phyloP scores from a whole-genome alignment of 2,888 invertebrate species.

The Sinohyriopsis cumingii region DNA sequence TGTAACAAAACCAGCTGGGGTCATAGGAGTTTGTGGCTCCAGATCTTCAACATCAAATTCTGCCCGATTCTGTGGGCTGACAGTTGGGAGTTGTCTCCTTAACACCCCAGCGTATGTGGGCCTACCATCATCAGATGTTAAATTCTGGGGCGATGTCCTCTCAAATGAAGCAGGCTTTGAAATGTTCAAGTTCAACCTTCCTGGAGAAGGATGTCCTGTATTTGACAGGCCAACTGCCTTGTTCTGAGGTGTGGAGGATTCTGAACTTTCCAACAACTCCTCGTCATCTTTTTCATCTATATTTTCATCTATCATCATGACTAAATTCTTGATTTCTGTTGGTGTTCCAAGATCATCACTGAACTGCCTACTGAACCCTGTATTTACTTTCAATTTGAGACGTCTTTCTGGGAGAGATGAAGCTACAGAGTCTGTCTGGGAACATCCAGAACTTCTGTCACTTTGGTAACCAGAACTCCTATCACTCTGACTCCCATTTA shows the following conservation, averaged over 20 bases:
- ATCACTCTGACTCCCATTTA: slow-evolving; percentile 23
- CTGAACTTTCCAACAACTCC: slow-evolving; percentile 6
- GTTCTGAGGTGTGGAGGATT: slow-evolving; percentile 14
- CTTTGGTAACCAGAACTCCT: slow-evolving; percentile 2
- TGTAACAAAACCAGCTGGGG: slow-evolving; percentile 59
- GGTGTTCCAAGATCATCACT: slow-evolving; percentile 64
- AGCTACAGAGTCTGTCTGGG: slow-evolving; percentile 4
- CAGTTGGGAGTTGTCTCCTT: slow-evolving; percentile 22
- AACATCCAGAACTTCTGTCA: slow-evolving; percentile 12
- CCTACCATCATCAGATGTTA: slow-evolving; percentile 28
- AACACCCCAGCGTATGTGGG: slow-evolving; percentile 49
- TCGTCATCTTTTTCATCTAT: slow-evolving; percentile 49
- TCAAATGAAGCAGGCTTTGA: slow-evolving; percentile 18
- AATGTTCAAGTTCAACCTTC: slow-evolving; percentile 41
- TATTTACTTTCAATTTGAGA: slow-evolving; percentile 38
- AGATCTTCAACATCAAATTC: slow-evolving; percentile 38
- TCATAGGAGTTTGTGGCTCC: slow-evolving; percentile 61
- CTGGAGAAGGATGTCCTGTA: slow-evolving; percentile 31
- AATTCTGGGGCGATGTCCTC: slow-evolving; percentile 34
- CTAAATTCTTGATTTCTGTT: slow-evolving; percentile 59
- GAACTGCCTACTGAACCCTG: slow-evolving; percentile 63
- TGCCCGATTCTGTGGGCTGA: slow-evolving; percentile 30
- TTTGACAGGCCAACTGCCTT: slow-evolving; percentile 9
- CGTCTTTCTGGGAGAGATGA: slow-evolving; percentile 5
- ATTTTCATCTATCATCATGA: slow-evolving; percentile 62